Percentiles rank a stretch among this genome's conserved stretches.
Conservation (phyloP, 2,113 vertebrate genomes). For the Falco punctatus region DNA sequence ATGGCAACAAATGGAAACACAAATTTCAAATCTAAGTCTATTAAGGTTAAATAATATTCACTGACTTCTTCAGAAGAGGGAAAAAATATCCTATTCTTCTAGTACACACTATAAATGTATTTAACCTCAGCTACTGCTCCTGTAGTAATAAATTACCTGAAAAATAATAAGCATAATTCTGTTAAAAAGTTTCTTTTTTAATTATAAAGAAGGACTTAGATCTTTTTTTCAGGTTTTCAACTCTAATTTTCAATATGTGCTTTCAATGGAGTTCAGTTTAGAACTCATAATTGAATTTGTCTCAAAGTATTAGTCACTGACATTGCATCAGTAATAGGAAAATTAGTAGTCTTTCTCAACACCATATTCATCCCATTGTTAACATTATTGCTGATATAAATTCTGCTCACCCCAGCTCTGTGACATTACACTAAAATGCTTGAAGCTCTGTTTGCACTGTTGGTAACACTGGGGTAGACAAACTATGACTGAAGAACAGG, state of each 20-base stretch:
- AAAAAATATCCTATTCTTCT: background rate
- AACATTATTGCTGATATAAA: background rate
- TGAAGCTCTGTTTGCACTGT: background rate
- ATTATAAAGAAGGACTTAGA: background rate
- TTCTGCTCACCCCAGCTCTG: background rate
- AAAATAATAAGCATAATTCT: background rate
- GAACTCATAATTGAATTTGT: background rate
- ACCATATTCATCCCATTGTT: background rate
- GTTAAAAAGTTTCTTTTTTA: background rate
- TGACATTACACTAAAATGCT: background rate
- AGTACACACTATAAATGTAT: background rate
- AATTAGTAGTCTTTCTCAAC: background rate
- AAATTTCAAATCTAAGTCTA: background rate
- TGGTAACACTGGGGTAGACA: background rate
- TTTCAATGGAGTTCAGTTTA: background rate
- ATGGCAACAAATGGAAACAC: background rate
- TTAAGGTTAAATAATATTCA: background rate
- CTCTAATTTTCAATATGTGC: background rate
- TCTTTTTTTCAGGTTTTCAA: background rate
- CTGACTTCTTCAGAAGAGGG: background rate
- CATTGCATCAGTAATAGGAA: background rate
- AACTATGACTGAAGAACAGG: background rate
- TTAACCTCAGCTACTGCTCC: background rate
- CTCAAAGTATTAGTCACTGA: background rate
- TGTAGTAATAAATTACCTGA: background rate